Base-by-base conservation (phyloP, 1,140 invertebrate species). In the Drosophila biarmipes region DNA sequence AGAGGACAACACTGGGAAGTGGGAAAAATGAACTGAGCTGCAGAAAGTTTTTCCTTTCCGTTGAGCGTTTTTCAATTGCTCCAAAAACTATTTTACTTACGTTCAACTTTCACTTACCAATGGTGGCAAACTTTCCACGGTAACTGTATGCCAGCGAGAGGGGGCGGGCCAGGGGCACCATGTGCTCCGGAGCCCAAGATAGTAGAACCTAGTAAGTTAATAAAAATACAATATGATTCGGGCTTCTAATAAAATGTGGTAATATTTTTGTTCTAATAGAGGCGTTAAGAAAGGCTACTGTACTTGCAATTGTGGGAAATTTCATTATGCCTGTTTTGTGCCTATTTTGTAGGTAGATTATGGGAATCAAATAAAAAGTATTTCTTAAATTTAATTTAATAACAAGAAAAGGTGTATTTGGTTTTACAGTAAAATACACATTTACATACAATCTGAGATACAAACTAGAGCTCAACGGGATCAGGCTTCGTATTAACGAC, bases 21-120 rank as follows among this genome's bases (percentile, higher is more conserved):
- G 55, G 52, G 24, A 61, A 56, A 81, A 89, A 72, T 79, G 42
- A 85, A 81, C 74, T 69, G 62, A 62, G 59, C 35, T 68, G 49
- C 35, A 51, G 40, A 67, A 79, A 87, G 66, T 74, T 76, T 76
- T 80, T 51, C 48, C 48, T 17, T 66, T 21, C 14, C 52, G 59
- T 57, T 73, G 69, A 87, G 64, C 75, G 69, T 66, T 87, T 87
- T 87, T 89, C 84, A 87, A 87, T 82, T 89, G 78, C 66, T 72
- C 37, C 58, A 42, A 56, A 78, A 89, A 86, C 74, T 86, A 81
- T 87, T 86, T 82, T 72, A 69, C 82, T 82, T 87, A 53, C 51
- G 56, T 48, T 45, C 52, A 85, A 79, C 80, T 84, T 79, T 75
- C 76, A 79, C 71, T 84, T 79, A 51, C 80, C 68, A 79, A 52